These are phyloP conservation scores for Falco peregrinus DNA, from an alignment of 2,797 vertebrate species.

Conservation along the genomic window DNA sequence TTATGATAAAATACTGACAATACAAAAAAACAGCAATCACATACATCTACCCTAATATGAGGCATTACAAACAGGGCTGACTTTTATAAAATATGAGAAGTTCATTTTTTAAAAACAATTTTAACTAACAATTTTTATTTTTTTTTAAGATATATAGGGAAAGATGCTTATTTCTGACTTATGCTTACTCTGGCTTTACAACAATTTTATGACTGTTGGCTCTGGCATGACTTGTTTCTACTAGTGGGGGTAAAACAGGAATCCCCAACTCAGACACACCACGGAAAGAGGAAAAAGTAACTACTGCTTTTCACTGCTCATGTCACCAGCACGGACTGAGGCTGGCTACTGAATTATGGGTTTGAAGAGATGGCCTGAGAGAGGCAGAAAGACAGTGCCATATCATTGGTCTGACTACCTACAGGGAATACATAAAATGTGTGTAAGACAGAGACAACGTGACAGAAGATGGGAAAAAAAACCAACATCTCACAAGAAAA, in stretches of 20 bases:
- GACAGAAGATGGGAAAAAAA: not conserved
- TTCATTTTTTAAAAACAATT: not conserved
- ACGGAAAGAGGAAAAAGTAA: not conserved
- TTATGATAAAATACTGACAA: not conserved
- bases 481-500: not conserved
- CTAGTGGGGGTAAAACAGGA: not conserved
- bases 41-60: not conserved
- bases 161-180: not conserved
- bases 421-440: not conserved
- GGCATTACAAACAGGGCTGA: not conserved
- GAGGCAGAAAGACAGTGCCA: not conserved
- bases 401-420: not conserved
- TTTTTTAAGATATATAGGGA: not conserved
- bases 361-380: not conserved
- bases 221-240: not conserved
- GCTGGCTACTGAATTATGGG: not conserved
- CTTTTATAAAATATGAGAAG: not conserved
- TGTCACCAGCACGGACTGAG: not conserved
- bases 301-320: not conserved
- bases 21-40: not conserved
- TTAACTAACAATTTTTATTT: too few species aligned
- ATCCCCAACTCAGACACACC: not conserved
- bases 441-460: not conserved
- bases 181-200: not conserved
- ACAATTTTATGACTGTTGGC: not conserved